Evolutionary conservation across 2,888 invertebrate species (phyloP), one percentile per base, ranked within the genome.

Genomic region (Torymus tubicola): DNA sequence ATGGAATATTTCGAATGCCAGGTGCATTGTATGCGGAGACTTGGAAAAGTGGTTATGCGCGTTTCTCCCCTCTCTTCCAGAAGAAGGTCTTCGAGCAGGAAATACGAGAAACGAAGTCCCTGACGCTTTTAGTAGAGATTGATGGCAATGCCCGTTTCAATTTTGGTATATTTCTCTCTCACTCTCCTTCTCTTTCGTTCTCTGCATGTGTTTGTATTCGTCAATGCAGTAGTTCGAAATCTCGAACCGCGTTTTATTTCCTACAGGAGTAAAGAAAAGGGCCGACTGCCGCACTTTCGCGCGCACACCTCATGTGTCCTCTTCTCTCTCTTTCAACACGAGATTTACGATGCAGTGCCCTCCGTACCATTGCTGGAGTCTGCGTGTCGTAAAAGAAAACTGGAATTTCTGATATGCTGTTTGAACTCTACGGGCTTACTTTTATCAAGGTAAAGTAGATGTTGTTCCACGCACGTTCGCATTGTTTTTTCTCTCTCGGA

Each of bases 361-460:
- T 5, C 3, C 31, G 1, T 21, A 21, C 2, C 21, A 21, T 21
- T 21, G 13, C 72, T 57, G 64, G 58, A 64, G 72, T 67, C 60
- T 72, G 8, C 16, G 42, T 64, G 57, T 69, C 63, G 79, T 64
- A 74, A 79, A 74, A 74, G 74, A 79, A 79, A 79, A 74, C 79
- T 79, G 74, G 79, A 79, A 79, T 79, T 74, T 74, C 74, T 74
- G 73, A 79, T 74, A 74, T 70, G 74, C 65, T 57, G 74, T 70
- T 74, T 58, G 64, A 74, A 74, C 73, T 79, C 69, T 53, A 58
- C 52, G 68, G 42, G 53, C 24, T 61, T 73, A 61, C 61, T 73
- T 79, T 74, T 79, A 74, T 70, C 79, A 79, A 79, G 79, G 69
- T 74, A 58, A 79, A 74, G 69, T 83, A 84, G 87, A 86, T 72